Percentiles rank a stretch among this genome's conserved stretches.
phyloP scores from a whole-genome alignment of 2,797 vertebrate genomes.

The Thalassophryne amazonica region DNA sequence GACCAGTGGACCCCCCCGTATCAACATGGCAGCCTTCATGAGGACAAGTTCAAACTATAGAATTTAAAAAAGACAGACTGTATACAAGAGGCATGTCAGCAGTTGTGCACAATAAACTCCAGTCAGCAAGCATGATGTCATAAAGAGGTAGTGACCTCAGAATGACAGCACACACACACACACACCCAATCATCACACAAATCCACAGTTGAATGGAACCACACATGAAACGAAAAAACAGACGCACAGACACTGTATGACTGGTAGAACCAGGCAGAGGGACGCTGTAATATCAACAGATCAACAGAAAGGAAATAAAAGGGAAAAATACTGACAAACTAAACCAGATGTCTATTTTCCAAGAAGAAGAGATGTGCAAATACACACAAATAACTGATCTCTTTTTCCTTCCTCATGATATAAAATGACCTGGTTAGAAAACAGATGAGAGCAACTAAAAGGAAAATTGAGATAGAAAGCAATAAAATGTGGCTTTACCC shows the following conservation, averaged over 20 bases:
- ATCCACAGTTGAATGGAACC: too few species aligned
- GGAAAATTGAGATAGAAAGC: background rate
- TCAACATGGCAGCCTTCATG: too few species aligned
- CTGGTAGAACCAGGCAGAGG: background rate
- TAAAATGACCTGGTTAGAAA: background rate
- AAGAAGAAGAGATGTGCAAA: background rate
- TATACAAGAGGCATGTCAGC: constrained; percentile 22
- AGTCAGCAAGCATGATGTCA: constrained; percentile 28
- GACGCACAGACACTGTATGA: constrained; percentile 1
- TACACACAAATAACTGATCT: background rate
- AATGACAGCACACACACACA: constrained; percentile 40
- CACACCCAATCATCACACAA: too few species aligned
- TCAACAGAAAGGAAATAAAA: background rate
- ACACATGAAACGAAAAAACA: too few species aligned
- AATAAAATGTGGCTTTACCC: background rate
- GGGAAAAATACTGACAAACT: background rate
- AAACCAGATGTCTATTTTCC: background rate
- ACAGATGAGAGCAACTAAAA: background rate
- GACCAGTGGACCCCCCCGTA: too few species aligned
- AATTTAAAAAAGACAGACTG: too few species aligned
- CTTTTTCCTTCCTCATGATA: background rate
- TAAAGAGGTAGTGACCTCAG: constrained; percentile 22
- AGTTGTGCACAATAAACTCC: constrained; percentile 17
- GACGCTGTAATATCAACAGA: background rate
- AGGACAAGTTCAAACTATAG: too few species aligned